Evolutionary conservation across 2,888 invertebrate species (phyloP).

Genomic region (Thyatira batis): DNA sequence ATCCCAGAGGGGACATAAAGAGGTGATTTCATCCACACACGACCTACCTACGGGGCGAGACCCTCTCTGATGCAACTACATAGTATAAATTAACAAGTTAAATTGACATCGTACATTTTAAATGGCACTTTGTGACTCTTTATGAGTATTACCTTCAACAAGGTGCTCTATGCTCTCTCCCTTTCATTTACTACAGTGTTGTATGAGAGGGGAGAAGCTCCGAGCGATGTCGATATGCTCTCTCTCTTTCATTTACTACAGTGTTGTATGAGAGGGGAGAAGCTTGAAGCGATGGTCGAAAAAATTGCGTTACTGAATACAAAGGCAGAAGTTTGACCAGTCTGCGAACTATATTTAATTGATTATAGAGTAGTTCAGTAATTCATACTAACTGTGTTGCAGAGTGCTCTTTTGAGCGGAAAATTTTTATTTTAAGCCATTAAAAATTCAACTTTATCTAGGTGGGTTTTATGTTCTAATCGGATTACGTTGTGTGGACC

Average conservation of each 20-base stretch:
- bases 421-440: no score
- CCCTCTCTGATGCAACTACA: constrained; percentile 8
- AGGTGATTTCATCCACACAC: not conserved
- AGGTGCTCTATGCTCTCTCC: no score
- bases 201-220: no score
- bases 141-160: not conserved
- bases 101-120: constrained; percentile 13
- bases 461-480: no score
- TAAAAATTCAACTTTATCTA: no score
- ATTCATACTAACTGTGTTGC: not conserved
- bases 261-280: no score
- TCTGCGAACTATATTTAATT: not conserved
- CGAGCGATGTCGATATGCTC: no score
- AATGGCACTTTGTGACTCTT: not conserved
- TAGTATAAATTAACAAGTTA: constrained; percentile 10
- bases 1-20: not conserved
- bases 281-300: no score
- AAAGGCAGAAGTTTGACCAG: not conserved
- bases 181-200: no score
- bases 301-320: no score
- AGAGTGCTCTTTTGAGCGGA: not conserved
- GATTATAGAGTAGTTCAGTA: not conserved
- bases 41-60: not conserved
- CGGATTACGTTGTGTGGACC: no score
- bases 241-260: no score